phyloP scores from a whole-genome alignment of 1,140 invertebrate genomes.

The Lineus longissimus region DNA sequence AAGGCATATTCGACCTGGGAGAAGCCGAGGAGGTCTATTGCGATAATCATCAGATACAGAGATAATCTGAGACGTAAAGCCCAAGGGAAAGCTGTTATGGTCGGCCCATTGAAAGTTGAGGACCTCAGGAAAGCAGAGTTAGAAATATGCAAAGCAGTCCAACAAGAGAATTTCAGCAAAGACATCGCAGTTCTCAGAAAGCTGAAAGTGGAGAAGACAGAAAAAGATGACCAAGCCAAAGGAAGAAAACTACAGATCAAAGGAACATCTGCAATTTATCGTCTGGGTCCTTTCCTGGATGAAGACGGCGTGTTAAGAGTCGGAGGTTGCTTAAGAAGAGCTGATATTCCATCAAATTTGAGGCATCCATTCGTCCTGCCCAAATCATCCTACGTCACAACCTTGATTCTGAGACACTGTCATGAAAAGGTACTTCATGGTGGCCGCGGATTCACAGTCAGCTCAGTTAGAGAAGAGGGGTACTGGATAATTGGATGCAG shows the following conservation, averaged over 20 bases:
- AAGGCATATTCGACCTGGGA: no score
- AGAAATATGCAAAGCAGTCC: background rate
- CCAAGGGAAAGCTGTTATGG: no score
- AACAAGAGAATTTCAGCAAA: background rate
- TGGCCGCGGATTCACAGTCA: slow-evolving; percentile 19
- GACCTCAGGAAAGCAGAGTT: no score
- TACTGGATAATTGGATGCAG: slow-evolving; percentile 26
- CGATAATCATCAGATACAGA: no score
- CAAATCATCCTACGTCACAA: slow-evolving; percentile 14
- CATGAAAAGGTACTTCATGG: slow-evolving; percentile 22
- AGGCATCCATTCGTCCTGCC: slow-evolving; percentile 28
- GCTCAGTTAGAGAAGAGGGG: slow-evolving; percentile 17
- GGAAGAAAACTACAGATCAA: background rate
- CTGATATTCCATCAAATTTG: background rate
- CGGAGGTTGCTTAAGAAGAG: slow-evolving; percentile 17
- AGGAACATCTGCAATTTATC: background rate
- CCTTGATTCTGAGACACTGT: slow-evolving; percentile 19
- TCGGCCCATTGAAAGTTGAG: no score
- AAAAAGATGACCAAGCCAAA: no score
- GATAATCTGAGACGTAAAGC: no score
- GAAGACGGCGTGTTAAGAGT: slow-evolving; percentile 4
- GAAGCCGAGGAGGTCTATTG: no score
- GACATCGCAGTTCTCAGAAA: background rate
- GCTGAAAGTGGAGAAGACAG: no score
- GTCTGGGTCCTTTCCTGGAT: background rate